Conservation (phyloP, 2,113 vertebrate species). For the Brachirus orientalis region DNA sequence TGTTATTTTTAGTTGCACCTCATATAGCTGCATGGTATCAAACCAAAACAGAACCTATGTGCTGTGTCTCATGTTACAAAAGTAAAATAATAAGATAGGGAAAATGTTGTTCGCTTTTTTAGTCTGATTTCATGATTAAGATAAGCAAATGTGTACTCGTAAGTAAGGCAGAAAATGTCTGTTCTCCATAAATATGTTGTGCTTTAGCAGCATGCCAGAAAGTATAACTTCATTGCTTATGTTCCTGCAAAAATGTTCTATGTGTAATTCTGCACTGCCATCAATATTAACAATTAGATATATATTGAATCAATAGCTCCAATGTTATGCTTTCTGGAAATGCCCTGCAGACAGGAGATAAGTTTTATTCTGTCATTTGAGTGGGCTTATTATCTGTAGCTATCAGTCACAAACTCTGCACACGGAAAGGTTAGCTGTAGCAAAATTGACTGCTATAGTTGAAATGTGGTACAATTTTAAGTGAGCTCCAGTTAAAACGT, state of each 20-base stretch:
- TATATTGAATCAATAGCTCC: constrained; percentile 57
- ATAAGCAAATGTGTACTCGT: constrained; percentile 33
- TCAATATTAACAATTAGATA: constrained; percentile 68
- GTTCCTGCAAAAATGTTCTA: constrained; percentile 55
- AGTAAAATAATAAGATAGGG: constrained; percentile 4
- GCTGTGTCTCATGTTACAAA: neutral
- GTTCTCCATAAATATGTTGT: constrained; percentile 59
- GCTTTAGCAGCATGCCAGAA: constrained; percentile 49
- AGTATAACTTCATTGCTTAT: constrained; percentile 49
- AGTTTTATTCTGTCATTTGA: constrained; percentile 48
- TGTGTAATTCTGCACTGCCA: constrained; percentile 44
- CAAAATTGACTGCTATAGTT: too few species aligned
- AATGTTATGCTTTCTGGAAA: constrained; percentile 56
- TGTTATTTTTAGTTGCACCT: too few species aligned
- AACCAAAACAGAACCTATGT: too few species aligned
- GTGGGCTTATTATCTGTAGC: constrained; percentile 32
- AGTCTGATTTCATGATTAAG: constrained; percentile 42
- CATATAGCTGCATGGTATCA: too few species aligned
- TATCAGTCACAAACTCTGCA: constrained; percentile 1
- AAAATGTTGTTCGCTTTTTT: neutral
- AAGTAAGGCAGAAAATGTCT: constrained; percentile 45
- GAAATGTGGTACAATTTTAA: too few species aligned
- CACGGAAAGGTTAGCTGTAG: too few species aligned
- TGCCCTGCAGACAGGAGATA: constrained; percentile 38
- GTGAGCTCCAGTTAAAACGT: too few species aligned